Evolutionary conservation across 2,113 vertebrate genomes (phyloP).

Genomic region (Microcebus ravelobensis): DNA sequence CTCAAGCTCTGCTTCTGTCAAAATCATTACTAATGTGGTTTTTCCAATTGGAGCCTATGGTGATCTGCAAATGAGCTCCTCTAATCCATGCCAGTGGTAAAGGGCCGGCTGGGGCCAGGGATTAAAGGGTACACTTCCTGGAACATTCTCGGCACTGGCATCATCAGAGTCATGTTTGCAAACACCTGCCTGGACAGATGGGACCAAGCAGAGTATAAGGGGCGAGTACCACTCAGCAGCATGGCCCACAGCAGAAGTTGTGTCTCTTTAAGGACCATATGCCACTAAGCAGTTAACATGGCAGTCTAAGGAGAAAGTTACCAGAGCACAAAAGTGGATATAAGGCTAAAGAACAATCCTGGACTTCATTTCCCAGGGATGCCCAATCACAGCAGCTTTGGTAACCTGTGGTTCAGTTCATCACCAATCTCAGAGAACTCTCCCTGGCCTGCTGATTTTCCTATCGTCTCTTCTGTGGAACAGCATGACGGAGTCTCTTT

Average conservation of each 20-base stretch:
- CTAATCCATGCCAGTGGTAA: neutral
- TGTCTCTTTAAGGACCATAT: conserved; percentile 33
- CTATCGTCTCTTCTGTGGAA: conserved; percentile 59
- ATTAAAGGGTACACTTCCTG: neutral
- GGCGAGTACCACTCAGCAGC: neutral
- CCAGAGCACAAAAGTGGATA: neutral
- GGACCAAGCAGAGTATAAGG: neutral
- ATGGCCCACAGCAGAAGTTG: conserved; percentile 2
- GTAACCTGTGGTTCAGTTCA: conserved; percentile 33
- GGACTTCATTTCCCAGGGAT: neutral
- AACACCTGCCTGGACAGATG: conserved; percentile 64
- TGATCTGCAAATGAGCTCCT: neutral
- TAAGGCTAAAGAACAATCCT: neutral
- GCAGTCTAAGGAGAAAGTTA: conserved; percentile 51
- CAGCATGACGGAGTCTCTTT: neutral
- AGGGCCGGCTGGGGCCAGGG: neutral
- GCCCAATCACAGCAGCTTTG: neutral
- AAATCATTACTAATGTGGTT: conserved; percentile 51
- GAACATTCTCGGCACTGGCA: neutral
- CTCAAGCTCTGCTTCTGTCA: conserved; percentile 55
- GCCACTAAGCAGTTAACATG: conserved; percentile 34
- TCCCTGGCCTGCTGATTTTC: neutral
- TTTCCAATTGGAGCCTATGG: conserved; percentile 21
- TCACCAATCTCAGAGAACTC: conserved; percentile 26
- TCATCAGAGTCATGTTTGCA: neutral